A percentile compares a stretch with the other conserved stretches of the same genome.
Conservation (phyloP, 2,797 vertebrate genomes). For the Psittacula derbiana region DNA sequence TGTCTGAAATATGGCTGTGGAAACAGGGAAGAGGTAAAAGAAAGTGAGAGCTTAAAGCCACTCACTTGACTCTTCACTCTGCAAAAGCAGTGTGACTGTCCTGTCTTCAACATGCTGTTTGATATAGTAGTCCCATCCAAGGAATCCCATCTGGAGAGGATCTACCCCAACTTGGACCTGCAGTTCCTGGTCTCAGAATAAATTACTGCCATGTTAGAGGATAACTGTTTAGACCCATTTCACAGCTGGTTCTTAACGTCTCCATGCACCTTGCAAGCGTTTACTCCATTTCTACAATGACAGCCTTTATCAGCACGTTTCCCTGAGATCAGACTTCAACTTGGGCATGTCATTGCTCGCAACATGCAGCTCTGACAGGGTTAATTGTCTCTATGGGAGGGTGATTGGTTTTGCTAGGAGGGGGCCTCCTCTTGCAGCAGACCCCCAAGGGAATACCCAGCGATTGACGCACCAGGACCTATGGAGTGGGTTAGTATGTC, state of each 20-base stretch:
- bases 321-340: not conserved
- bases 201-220: not conserved
- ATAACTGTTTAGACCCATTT: not conserved
- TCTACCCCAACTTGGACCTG: not conserved
- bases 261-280: not conserved
- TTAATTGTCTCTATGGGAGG: not conserved
- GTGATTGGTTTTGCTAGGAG: not conserved
- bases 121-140: not conserved
- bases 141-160: not conserved
- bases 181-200: not conserved
- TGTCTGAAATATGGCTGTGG: not conserved
- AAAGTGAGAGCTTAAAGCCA: not conserved
- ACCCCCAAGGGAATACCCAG: not conserved
- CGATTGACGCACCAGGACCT: not conserved
- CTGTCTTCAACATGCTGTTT: not conserved
- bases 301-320: not conserved
- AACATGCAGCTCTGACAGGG: not conserved
- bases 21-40: not conserved
- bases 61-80: not conserved
- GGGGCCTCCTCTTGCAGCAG: not conserved
- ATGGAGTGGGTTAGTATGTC: conserved; percentile 35
- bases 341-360: not conserved
- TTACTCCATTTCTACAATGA: not conserved
- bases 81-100: not conserved
- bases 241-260: not conserved